These are phyloP conservation scores for Centrocercus urophasianus DNA, from an alignment of 2,113 vertebrate genomes.

Conservation along the genomic window DNA sequence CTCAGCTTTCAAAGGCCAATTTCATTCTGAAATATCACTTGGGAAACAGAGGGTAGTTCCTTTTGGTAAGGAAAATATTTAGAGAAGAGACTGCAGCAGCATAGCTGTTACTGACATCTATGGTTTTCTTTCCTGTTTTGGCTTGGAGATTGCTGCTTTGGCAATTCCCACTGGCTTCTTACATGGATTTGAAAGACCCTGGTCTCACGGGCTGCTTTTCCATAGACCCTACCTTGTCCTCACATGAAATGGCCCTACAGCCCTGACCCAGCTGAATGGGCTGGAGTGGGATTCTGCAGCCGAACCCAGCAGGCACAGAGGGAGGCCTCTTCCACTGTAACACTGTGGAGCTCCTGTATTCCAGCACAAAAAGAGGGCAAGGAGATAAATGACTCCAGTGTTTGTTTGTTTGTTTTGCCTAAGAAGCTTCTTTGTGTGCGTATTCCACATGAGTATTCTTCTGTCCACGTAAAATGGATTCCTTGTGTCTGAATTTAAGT, in stretches of 20 bases:
- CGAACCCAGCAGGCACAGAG: background rate
- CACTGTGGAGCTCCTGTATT: conserved; percentile 64
- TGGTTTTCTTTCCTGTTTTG: background rate
- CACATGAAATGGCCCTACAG: conserved; percentile 11
- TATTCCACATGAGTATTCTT: conserved; percentile 52
- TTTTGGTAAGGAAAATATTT: background rate
- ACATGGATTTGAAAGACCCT: background rate
- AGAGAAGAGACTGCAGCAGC: background rate
- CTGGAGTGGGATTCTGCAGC: conserved; percentile 27
- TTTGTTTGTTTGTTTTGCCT: conserved; percentile 71
- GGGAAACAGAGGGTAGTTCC: background rate
- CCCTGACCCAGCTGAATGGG: conserved; percentile 42
- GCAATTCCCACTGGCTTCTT: conserved; percentile 14
- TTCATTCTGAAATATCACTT: background rate
- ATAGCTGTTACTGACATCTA: background rate
- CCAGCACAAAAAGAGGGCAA: conserved; percentile 24
- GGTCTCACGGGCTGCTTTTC: background rate
- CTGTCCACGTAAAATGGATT: conserved; percentile 42
- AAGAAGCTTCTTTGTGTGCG: conserved; percentile 64
- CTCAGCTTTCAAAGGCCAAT: background rate
- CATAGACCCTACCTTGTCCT: conserved; percentile 56
- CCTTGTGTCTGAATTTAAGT: conserved; percentile 59
- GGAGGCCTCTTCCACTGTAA: conserved; percentile 31
- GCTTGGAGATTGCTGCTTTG: conserved; percentile 12
- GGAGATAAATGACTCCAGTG: conserved; percentile 70